Evolutionary conservation across 2,113 vertebrate genomes (phyloP), one percentile per base, ranked within the genome.

Genomic region (Crocuta crocuta): DNA sequence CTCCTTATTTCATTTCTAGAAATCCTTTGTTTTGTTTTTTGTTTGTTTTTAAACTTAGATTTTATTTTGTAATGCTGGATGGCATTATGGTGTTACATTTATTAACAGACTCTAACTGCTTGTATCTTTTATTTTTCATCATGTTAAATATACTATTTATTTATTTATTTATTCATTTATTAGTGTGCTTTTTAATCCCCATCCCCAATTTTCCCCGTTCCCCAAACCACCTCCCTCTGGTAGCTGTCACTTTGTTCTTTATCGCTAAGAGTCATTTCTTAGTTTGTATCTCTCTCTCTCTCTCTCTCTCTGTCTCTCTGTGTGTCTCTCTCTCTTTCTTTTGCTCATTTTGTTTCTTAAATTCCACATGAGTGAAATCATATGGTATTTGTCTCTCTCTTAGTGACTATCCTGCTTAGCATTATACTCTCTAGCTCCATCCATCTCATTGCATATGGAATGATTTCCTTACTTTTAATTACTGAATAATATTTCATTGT

Each of bases 31-130:
- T 76, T 76, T 61, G 58, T 76, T 45, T 11, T 28, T 76, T 76
- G 74, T 89, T 91, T 91, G 58, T 85, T 97, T 97, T 94, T 92
- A 84, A 95, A 87, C 50, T 95, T 97, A 71, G 45, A 82, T 83
- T 94, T 95, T 95, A 89, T 95, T 98, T 95, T 83, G n/a, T 70
- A 86, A 76, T 95, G 58, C 74, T 82, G 85, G 63, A 53, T 96
- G 74, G 19, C 53, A 70, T 90, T 86, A 63, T 82, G 94, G 15
- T 90, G 45, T 92, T 83, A 78, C 23, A 53, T 89, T 94, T 95
- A 53, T 90, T 95, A 91, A 82, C 23, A 95, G 33, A 70, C 7
- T 66, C 28, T 78, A 24, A 66, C 48, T 89, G 43, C 58, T 80
- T 31, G 24, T 92, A 39, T 86, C 31, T 74, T 74, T 21, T 39